Evolutionary conservation across 2,113 vertebrate species (phyloP).

Genomic region (Daubentonia madagascariensis): DNA sequence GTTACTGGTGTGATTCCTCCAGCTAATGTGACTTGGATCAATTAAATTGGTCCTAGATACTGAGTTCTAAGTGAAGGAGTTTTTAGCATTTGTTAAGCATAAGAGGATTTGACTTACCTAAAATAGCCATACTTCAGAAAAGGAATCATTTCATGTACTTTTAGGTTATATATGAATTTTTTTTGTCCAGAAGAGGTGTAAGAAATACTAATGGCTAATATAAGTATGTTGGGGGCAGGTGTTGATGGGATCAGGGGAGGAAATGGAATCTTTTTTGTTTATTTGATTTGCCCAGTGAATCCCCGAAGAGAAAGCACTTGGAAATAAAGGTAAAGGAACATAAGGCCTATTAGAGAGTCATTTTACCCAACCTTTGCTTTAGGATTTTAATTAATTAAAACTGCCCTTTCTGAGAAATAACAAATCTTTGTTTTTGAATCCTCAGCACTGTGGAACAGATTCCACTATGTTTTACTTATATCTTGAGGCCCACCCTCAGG

Average conservation of each 20-base stretch:
- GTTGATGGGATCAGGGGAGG: not conserved
- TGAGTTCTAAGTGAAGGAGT: not conserved
- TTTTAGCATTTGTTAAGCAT: not conserved
- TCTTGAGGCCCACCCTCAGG: not conserved
- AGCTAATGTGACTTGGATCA: not conserved
- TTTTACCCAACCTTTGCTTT: not conserved
- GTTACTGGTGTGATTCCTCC: not conserved
- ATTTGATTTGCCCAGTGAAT: not conserved
- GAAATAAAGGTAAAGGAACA: not conserved
- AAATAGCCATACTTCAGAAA: not conserved
- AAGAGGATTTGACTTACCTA: not conserved
- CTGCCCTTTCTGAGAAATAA: not conserved
- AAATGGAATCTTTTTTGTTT: not conserved
- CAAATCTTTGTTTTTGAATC: not conserved
- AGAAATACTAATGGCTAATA: not conserved
- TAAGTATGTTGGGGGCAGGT: not conserved
- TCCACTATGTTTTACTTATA: conserved; percentile 35
- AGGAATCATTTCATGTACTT: not conserved
- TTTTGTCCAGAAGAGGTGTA: not conserved
- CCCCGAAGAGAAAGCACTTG: not conserved
- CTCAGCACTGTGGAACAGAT: not conserved
- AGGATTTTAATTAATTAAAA: not conserved
- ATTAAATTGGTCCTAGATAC: not conserved
- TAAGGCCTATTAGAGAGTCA: not conserved
- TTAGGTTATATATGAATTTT: not conserved